A percentile compares a stretch with the other conserved stretches of the same genome.
These are phyloP conservation scores for Myrmecobius fasciatus DNA, from an alignment of 2,113 vertebrate species.

Conservation along the genomic window DNA sequence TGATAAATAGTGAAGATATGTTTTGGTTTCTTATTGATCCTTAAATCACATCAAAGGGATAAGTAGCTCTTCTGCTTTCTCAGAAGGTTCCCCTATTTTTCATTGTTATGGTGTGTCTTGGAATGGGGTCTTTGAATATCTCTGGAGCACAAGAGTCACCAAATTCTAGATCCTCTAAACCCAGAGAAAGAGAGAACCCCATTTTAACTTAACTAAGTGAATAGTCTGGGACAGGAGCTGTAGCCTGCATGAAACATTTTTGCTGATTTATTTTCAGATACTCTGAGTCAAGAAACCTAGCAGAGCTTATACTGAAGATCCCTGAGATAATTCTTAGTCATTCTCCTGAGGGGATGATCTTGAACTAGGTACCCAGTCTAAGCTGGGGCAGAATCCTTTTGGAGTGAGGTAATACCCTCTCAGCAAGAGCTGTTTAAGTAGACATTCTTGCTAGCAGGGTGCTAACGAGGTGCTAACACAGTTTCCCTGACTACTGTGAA, in stretches of 20 bases:
- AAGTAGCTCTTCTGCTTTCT: background rate
- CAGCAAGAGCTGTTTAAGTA: constrained; percentile 62
- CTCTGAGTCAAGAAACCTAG: background rate
- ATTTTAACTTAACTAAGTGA: background rate
- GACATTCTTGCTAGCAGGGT: constrained; percentile 64
- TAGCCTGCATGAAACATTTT: background rate
- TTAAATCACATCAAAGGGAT: background rate
- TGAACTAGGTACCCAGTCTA: background rate
- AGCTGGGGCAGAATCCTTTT: background rate
- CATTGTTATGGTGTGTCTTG: background rate
- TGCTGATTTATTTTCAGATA: background rate
- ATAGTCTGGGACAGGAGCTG: background rate
- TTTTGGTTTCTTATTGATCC: background rate
- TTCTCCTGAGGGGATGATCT: background rate
- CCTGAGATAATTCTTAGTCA: background rate
- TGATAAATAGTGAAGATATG: background rate
- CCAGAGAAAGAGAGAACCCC: background rate
- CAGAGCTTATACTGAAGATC: background rate
- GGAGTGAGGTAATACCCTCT: constrained; percentile 11
- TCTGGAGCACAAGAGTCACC: background rate
- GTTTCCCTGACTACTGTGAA: background rate
- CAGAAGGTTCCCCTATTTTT: background rate
- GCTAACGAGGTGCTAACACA: constrained; percentile 64
- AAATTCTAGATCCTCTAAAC: background rate
- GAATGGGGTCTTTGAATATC: background rate